phyloP scores from a whole-genome alignment of 2,888 invertebrate genomes.

The Lissocephala sabroskyi region DNA sequence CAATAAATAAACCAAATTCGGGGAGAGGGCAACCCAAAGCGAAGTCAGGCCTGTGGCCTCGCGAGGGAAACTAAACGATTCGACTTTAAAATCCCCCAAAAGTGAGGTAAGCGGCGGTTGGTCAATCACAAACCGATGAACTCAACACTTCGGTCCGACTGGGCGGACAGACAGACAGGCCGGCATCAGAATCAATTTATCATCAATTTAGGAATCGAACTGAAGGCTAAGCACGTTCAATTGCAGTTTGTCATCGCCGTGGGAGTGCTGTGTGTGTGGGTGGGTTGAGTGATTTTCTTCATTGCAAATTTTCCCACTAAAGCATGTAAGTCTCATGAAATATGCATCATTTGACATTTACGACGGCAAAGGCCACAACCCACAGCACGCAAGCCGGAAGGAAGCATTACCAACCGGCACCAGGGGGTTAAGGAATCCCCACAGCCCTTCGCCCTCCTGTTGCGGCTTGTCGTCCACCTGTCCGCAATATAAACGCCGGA shows the following conservation, averaged over 20 bases:
- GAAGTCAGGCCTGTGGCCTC: no score
- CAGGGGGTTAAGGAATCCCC: neutral
- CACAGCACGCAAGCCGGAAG: slow-evolving; percentile 1
- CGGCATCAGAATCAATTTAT: slow-evolving; percentile 40
- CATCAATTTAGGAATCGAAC: slow-evolving; percentile 10
- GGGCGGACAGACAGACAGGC: neutral
- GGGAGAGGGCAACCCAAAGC: neutral
- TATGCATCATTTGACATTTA: slow-evolving; percentile 55
- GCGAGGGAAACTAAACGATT: slow-evolving; percentile 8
- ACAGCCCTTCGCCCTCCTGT: no score
- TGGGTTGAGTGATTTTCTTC: slow-evolving; percentile 27
- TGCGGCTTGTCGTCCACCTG: slow-evolving; percentile 13
- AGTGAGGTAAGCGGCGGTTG: slow-evolving; percentile 3
- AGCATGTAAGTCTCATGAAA: slow-evolving; percentile 40
- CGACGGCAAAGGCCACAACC: slow-evolving; percentile 7
- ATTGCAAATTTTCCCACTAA: slow-evolving; percentile 34
- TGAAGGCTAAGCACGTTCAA: neutral
- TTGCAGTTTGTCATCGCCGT: slow-evolving; percentile 1
- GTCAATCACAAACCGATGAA: no score
- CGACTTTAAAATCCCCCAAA: slow-evolving; percentile 18
- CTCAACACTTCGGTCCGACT: no score
- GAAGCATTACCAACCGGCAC: slow-evolving; percentile 3
- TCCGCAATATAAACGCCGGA: slow-evolving; percentile 46
- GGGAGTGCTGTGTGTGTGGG: neutral
- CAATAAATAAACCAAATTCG: slow-evolving; percentile 1